Conservation (phyloP, 2,888 invertebrate genomes). For the Hirtodrosophila cameraria region DNA sequence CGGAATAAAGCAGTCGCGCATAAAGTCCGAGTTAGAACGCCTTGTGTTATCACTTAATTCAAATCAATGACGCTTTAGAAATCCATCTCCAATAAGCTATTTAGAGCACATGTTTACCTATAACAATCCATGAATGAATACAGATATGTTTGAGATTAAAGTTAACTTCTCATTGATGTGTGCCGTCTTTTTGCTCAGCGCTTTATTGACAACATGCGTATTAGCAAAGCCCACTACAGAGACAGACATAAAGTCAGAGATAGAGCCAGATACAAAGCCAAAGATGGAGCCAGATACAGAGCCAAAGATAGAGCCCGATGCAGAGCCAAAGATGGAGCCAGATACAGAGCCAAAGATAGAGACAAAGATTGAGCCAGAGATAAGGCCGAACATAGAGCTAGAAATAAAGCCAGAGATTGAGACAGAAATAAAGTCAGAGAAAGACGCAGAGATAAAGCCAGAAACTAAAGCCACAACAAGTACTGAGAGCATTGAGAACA, state of each 20-base stretch:
- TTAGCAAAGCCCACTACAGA: conserved; percentile 40
- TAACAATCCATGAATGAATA: conserved; percentile 17
- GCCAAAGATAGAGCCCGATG: too few species aligned
- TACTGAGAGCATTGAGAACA: conserved; percentile 41
- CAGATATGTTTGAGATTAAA: conserved; percentile 45
- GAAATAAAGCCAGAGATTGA: too few species aligned
- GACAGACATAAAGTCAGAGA: not conserved
- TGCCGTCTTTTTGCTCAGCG: conserved; percentile 18
- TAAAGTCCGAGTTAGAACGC: conserved; percentile 7
- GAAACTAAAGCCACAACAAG: too few species aligned
- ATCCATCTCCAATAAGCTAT: conserved; percentile 6
- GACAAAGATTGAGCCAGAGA: too few species aligned
- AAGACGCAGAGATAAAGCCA: too few species aligned
- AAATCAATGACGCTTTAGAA: conserved; percentile 42
- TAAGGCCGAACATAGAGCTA: too few species aligned
- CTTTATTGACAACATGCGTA: conserved; percentile 11
- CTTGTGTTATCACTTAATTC: too few species aligned
- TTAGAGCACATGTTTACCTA: conserved; percentile 12
- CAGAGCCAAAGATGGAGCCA: too few species aligned
- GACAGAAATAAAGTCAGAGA: not conserved
- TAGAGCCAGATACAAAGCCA: too few species aligned
- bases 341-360: too few species aligned
- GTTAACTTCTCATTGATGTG: conserved; percentile 10
- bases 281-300: too few species aligned
- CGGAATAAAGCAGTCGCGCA: conserved; percentile 42